These are phyloP conservation scores for Pandemis cinnamomeana DNA, from an alignment of 2,888 invertebrate genomes.

Conservation along the genomic window DNA sequence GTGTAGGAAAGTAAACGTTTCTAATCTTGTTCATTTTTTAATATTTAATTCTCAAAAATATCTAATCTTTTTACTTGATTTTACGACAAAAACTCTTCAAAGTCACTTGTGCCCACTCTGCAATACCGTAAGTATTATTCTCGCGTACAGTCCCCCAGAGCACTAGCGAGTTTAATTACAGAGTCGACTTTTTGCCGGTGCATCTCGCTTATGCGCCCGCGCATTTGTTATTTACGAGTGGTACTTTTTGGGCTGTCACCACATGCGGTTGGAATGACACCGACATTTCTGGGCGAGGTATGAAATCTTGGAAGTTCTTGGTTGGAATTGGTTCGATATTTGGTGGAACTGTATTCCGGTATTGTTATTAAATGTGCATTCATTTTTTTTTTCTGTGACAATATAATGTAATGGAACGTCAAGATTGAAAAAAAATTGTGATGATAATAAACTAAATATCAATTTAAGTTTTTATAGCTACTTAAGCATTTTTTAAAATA, in stretches of 20 bases:
- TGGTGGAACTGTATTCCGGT: neutral
- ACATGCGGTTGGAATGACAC: constrained; percentile 60
- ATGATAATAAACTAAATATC: too few species aligned
- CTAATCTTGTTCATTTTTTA: neutral
- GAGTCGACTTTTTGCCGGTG: constrained; percentile 66
- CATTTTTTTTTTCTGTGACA: too few species aligned
- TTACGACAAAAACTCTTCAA: neutral
- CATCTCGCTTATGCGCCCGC: constrained; percentile 62
- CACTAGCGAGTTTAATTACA: constrained; percentile 71
- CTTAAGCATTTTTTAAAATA: too few species aligned
- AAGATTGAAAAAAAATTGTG: too few species aligned
- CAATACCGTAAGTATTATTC: neutral
- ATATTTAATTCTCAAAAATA: too few species aligned
- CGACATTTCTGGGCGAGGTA: constrained; percentile 58
- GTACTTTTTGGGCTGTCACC: constrained; percentile 75
- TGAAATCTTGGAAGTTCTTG: constrained; percentile 45
- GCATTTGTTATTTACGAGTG: constrained; percentile 78
- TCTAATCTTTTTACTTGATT: too few species aligned
- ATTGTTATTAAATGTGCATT: too few species aligned
- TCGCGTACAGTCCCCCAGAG: constrained; percentile 51
- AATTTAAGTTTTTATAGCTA: too few species aligned
- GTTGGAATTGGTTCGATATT: constrained; percentile 34
- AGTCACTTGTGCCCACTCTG: constrained; percentile 21
- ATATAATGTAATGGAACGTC: too few species aligned
- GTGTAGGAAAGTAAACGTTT: too few species aligned